Evolutionary conservation across 2,888 invertebrate genomes (phyloP).

Genomic region (Cistogaster globosa): DNA sequence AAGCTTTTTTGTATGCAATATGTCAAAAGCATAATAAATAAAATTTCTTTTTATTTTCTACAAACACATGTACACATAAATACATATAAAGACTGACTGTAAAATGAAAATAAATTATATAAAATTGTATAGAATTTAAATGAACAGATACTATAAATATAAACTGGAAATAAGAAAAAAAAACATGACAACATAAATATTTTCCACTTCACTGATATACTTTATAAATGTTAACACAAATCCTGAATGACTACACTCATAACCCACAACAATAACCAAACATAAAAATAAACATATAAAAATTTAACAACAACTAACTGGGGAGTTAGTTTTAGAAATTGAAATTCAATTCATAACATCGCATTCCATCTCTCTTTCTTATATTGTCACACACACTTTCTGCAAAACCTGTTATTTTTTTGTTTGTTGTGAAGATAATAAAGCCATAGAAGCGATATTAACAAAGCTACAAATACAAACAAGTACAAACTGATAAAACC

Average conservation of each 20-base stretch:
- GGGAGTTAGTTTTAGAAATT: constrained; percentile 33
- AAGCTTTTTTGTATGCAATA: constrained; percentile 13
- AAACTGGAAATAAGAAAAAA: constrained; percentile 21
- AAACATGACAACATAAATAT: constrained; percentile 67
- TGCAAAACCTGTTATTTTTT: not conserved
- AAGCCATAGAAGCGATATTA: constrained; percentile 12
- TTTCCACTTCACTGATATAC: constrained; percentile 70
- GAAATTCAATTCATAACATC: constrained; percentile 33
- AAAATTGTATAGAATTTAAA: constrained; percentile 42
- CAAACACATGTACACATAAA: constrained; percentile 18
- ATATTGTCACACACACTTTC: not conserved
- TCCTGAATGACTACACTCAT: not conserved
- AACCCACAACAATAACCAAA: constrained; percentile 42
- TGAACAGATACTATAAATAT: constrained; percentile 40
- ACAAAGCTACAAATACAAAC: not conserved
- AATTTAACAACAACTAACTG: constrained; percentile 29
- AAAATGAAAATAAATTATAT: constrained; percentile 25
- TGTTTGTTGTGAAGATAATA: not conserved
- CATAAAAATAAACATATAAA: constrained; percentile 13
- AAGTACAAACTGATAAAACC: constrained; percentile 6
- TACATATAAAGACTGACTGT: constrained; percentile 52
- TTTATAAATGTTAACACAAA: constrained; percentile 36
- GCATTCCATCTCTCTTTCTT: not conserved
- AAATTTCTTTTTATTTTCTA: constrained; percentile 2
- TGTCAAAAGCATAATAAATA: constrained; percentile 51